A percentile compares a stretch with the other conserved stretches of the same genome.
phyloP scores from a whole-genome alignment of 2,797 vertebrate species.

The Sternotherus odoratus region DNA sequence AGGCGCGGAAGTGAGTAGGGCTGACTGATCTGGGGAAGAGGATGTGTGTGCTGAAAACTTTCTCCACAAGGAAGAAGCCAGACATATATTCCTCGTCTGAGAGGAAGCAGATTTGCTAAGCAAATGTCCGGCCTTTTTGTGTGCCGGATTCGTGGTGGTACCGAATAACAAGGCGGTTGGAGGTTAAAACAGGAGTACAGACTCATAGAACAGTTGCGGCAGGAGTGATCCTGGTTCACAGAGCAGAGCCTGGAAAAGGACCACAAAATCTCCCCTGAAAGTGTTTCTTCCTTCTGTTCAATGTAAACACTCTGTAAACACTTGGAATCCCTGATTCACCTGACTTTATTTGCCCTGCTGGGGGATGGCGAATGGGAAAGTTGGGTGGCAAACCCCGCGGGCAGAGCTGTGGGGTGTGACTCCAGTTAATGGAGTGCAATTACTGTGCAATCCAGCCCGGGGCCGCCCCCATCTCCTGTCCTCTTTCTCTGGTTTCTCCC shows the following conservation, averaged over 20 bases:
- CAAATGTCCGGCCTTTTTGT: constrained; percentile 7
- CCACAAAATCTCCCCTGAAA: neutral
- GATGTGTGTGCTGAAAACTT: neutral
- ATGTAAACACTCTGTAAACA: neutral
- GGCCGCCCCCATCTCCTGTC: neutral
- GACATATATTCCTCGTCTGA: neutral
- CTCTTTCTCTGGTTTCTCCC: neutral
- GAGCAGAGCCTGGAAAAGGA: neutral
- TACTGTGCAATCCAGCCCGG: neutral
- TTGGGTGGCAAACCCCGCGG: neutral
- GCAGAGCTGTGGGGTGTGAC: neutral
- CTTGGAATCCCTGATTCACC: neutral
- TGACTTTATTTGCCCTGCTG: neutral
- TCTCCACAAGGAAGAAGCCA: constrained; percentile 9
- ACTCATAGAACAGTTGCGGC: neutral
- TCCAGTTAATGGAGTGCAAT: neutral
- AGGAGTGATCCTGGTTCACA: neutral
- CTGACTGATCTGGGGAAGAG: neutral
- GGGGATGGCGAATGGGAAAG: neutral
- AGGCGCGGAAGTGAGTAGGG: neutral
- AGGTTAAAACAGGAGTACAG: neutral
- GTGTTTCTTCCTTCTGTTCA: neutral
- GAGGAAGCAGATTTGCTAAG: constrained; percentile 20
- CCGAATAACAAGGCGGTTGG: neutral
- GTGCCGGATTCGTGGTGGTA: neutral